Percentiles rank a stretch among this genome's conserved stretches.
Conservation (phyloP, 1,140 invertebrate species). For the Eumaeus atala region DNA sequence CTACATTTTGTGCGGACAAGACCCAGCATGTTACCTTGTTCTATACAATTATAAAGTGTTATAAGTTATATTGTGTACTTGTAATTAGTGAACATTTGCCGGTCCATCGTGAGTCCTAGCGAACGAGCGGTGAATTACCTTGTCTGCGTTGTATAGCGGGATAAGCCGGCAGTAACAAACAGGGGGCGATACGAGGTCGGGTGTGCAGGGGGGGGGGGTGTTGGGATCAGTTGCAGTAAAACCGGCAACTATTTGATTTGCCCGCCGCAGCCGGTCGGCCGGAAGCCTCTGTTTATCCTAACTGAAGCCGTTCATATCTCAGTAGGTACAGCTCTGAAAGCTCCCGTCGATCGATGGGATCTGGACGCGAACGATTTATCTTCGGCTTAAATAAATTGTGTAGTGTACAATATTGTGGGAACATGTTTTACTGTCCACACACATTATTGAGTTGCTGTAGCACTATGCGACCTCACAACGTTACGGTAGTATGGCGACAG, state of each 20-base stretch:
- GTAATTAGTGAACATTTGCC: too few species aligned
- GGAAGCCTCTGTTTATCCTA: conserved; percentile 13
- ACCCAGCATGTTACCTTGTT: too few species aligned
- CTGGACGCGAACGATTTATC: background rate
- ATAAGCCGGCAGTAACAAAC: conserved; percentile 2
- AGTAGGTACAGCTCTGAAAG: background rate
- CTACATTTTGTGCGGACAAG: too few species aligned
- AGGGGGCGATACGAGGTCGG: too few species aligned
- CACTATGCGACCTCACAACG: too few species aligned
- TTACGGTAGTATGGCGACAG: too few species aligned
- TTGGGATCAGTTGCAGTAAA: conserved; percentile 19
- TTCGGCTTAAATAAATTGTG: background rate
- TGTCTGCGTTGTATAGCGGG: conserved; percentile 8
- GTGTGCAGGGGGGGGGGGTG: background rate
- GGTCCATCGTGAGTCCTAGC: too few species aligned
- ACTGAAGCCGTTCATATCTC: conserved; percentile 15
- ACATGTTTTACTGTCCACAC: too few species aligned
- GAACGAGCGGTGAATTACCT: conserved; percentile 10
- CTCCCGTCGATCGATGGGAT: conserved; percentile 10
- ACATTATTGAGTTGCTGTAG: too few species aligned
- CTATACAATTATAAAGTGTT: too few species aligned
- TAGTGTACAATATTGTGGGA: background rate
- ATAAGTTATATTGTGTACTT: too few species aligned
- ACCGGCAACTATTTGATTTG: conserved; percentile 21
- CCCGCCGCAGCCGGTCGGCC: conserved; percentile 14